phyloP scores from a whole-genome alignment of 1,140 invertebrate species.

The Conopomorpha cramerella region DNA sequence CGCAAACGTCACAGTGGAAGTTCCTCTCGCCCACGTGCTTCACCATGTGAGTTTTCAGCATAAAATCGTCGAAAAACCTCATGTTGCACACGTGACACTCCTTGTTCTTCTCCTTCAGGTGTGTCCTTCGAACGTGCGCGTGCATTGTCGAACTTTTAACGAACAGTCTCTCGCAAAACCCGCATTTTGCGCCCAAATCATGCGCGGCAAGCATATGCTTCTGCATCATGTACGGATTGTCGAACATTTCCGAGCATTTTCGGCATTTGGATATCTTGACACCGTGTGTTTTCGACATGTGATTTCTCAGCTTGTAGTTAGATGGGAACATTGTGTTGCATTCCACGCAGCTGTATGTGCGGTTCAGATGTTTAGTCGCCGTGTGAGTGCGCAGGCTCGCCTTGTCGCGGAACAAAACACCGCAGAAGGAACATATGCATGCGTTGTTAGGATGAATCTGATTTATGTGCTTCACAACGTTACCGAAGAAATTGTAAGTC shows the following conservation, averaged over 20 bases:
- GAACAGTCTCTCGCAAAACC: slow-evolving; percentile 12
- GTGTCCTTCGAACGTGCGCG: slow-evolving; percentile 12
- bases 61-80: slow-evolving; percentile 72
- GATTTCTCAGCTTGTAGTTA: slow-evolving; percentile 10
- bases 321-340: slow-evolving; percentile 20
- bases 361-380: slow-evolving; percentile 14
- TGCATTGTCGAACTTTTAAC: slow-evolving; percentile 12
- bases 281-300: slow-evolving; percentile 22
- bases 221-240: slow-evolving; percentile 7
- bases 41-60: slow-evolving; percentile 70
- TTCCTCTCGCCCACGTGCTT: slow-evolving; percentile 77
- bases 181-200: slow-evolving; percentile 10
- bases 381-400: slow-evolving; percentile 28
- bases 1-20: slow-evolving; percentile 74
- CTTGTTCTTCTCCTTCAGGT: slow-evolving; percentile 14
- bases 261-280: slow-evolving; percentile 10
- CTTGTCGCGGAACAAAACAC: slow-evolving; percentile 23
- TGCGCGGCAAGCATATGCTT: slow-evolving; percentile 11
- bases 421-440: slow-evolving; percentile 30
- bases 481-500: slow-evolving; percentile 22
- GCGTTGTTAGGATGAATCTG: slow-evolving; percentile 25
- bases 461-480: slow-evolving; percentile 28
- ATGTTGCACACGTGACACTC: slow-evolving; percentile 62
- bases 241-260: slow-evolving; percentile 13
- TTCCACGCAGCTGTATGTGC: slow-evolving; percentile 14